Evolutionary conservation across 1,140 invertebrate genomes (phyloP), one percentile per base, ranked within the genome.

Genomic region (Procambarus virginalis): DNA sequence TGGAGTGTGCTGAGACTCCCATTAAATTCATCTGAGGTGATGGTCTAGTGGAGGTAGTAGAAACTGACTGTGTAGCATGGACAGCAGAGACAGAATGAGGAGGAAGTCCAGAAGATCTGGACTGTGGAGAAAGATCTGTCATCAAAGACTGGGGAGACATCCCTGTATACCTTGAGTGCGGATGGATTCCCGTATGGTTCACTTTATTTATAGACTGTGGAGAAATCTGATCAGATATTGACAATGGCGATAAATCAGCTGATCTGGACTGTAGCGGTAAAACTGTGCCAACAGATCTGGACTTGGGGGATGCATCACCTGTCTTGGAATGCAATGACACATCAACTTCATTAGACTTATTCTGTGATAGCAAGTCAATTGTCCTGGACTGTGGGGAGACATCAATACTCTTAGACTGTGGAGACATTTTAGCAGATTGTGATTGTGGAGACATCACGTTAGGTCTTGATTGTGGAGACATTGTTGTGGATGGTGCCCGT

Each of bases 201-300:
- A 34, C 34, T 34, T 34, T 34, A 34, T 34, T 34, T 34, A 78
- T 14, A 60, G 84, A 45, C 20, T 86, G 84, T 60, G 84, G 73
- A 3, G 82, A 76, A 75, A 86, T 60, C 51, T 86, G 73, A 77
- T 48, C 73, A 58, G 84, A 22, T 51, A 73, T 51, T 58, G 86
- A 88, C 46, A 82, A 79, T 51, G 86, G 86, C n/a, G 86, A 88
- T 55, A 88, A 64, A 20, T 88, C 86, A 17, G 64, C 78, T 75
- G 86, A 88, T 34, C 86, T 81, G 45, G 70, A 58, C 55, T 58
- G 84, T 17, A 75, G 75, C 12, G 84, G 78, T 22, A 60, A 49
- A 48, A 86, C 22, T 46, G 48, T 58, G 17, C 78, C 84, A 55
- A 22, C n/a, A n/a, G 70, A 17, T 34, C 73, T 75, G 10, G 46